Evolutionary conservation across 2,113 vertebrate genomes (phyloP).

Genomic region (Nicator chloris): DNA sequence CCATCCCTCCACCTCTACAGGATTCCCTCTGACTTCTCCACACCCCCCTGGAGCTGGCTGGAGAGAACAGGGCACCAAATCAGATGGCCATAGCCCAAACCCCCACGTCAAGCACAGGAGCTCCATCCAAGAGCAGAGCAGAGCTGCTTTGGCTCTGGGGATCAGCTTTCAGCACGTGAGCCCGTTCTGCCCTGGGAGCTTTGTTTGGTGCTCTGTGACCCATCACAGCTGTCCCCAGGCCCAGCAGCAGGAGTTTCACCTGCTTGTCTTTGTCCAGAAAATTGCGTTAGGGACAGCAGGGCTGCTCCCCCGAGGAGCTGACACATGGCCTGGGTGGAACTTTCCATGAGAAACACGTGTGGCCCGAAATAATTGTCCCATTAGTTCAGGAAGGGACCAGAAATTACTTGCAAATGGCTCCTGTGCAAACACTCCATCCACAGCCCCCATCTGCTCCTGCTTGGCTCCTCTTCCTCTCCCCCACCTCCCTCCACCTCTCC

Average conservation of each 20-base stretch:
- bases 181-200: background rate
- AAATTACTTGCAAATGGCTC: background rate
- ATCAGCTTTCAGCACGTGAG: background rate
- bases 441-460: background rate
- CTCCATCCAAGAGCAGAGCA: background rate
- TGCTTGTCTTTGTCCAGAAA: background rate
- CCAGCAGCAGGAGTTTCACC: background rate
- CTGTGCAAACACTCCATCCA: background rate
- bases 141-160: background rate
- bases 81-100: background rate
- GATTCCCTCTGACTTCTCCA: background rate
- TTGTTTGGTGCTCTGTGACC: background rate
- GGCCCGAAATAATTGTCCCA: slow-evolving; percentile 1
- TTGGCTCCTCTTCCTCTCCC: background rate
- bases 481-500: background rate
- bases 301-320: background rate
- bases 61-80: background rate
- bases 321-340: background rate
- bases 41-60: background rate
- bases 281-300: background rate
- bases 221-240: background rate
- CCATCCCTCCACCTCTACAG: background rate
- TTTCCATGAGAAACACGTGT: slow-evolving; percentile 30
- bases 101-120: rapidly evolving
- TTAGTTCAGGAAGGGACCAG: slow-evolving; percentile 55